Evolutionary conservation across 2,888 invertebrate genomes (phyloP), one percentile per base, ranked within the genome.

Genomic region (Cheilosia scutellata): DNA sequence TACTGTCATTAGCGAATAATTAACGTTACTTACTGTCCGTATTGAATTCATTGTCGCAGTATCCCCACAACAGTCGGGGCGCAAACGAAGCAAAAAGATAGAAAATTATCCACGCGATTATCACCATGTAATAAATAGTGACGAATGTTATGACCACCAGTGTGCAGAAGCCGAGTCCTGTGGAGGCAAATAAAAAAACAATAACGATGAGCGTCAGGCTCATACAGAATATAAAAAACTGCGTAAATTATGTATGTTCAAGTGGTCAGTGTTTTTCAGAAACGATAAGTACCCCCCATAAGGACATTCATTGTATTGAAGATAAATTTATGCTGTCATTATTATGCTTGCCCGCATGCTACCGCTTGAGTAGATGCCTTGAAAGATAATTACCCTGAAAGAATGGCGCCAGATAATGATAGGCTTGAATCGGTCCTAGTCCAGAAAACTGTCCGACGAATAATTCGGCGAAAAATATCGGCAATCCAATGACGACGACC

Each of bases 371-470:
- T 6, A 4, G 29, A 27, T 31, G 68, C 16, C 7, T 31, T 42
- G 7, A 9, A 31, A 44, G 27, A 74, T 79, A 74, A 63, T 87
- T 88, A 89, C 88, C 89, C 29, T 89, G 88, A 68, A 89, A 89
- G 66, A 89, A 94, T 0, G 96, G 96, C 0, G 95, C 94, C 89
- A 96, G 94, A 3, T 94, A 92, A 47, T 92, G 91, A 89, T 95
- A 95, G 0, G 95, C 95, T 88, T 94, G 92, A 51, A 94, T 91
- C 0, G 97, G 96, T 0, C 97, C 97, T 0, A 96, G 90, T 2
- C 96, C 96, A 0, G 95, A 94, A 90, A 95, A 97, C 90, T 97
- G 97, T 2, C 97, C 97, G 25, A 97, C 92, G 53, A 95, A 95
- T 42, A 97, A 92, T 90, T 97, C 97, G 91, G 97, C 92, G 89